Percentiles rank a stretch among this genome's conserved stretches.
These are phyloP conservation scores for Pachyramphus minor DNA, from an alignment of 2,113 vertebrate genomes.

Conservation along the genomic window DNA sequence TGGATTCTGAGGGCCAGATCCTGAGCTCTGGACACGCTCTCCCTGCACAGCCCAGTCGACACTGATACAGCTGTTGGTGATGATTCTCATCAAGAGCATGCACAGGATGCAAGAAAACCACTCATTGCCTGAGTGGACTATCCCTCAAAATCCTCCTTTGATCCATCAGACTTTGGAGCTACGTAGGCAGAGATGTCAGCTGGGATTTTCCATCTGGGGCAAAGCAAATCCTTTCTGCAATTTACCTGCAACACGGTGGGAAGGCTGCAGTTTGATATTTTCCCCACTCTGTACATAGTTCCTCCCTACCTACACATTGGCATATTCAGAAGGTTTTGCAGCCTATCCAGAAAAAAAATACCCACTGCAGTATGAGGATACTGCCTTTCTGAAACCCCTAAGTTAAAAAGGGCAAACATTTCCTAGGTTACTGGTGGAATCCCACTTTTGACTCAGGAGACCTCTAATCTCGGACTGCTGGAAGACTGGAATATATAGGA, in stretches of 20 bases:
- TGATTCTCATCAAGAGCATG: neutral
- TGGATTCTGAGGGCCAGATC: neutral
- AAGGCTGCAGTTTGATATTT: neutral
- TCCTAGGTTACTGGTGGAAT: neutral
- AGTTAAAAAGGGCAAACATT: neutral
- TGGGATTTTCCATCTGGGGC: neutral
- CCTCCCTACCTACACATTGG: neutral
- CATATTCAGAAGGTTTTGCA: neutral
- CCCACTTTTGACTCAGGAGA: neutral
- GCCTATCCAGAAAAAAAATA: neutral
- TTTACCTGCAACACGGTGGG: neutral
- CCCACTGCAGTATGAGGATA: neutral
- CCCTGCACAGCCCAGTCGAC: neutral
- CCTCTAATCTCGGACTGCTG: neutral
- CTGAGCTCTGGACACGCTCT: neutral
- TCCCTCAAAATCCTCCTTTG: neutral
- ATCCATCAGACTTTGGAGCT: neutral
- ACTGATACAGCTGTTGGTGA: neutral
- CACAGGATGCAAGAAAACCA: neutral
- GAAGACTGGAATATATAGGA: neutral
- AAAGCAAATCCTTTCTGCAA: neutral
- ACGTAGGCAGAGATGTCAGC: neutral
- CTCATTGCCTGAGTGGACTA: accelerated
- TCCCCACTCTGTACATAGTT: neutral
- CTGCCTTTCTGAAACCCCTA: neutral